phyloP scores from a whole-genome alignment of 1,140 invertebrate species.

The Sycobia sp. region DNA sequence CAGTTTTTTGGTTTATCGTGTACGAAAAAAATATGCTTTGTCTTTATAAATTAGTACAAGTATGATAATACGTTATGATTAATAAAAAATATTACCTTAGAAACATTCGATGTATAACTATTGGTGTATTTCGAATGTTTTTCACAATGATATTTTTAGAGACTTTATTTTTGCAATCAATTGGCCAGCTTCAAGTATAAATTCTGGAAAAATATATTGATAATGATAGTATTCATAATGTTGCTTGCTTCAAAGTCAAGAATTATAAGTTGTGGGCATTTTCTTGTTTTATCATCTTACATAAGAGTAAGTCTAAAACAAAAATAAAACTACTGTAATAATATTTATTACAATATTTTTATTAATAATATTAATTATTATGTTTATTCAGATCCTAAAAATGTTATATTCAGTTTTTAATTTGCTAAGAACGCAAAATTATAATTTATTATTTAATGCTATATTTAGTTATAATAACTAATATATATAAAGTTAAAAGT shows the following conservation, averaged over 20 bases:
- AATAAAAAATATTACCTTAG: too few relatives aligned
- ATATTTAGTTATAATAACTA: too few relatives aligned
- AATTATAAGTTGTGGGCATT: constrained; percentile 10
- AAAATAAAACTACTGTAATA: background rate
- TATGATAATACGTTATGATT: too few relatives aligned
- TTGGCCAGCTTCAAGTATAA: background rate
- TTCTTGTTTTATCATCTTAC: constrained; percentile 12
- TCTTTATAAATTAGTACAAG: too few relatives aligned
- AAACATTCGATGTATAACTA: too few relatives aligned
- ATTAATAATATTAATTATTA: too few relatives aligned
- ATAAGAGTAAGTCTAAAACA: background rate
- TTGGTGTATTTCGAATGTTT: too few relatives aligned
- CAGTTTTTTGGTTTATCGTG: too few relatives aligned
- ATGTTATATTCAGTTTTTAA: constrained; percentile 14
- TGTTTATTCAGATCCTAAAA: constrained; percentile 16
- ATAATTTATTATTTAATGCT: too few relatives aligned
- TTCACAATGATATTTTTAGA: constrained; percentile 6
- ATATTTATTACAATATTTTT: too few relatives aligned
- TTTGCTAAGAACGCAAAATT: constrained; percentile 6
- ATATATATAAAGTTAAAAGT: too few relatives aligned
- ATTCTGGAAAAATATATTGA: background rate
- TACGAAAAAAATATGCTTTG: too few relatives aligned
- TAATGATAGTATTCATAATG: constrained; percentile 4
- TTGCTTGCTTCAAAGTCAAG: constrained; percentile 2
- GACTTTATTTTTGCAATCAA: background rate